Base-by-base conservation (phyloP, 2,113 vertebrate genomes). In the Myotis brandtii region DNA sequence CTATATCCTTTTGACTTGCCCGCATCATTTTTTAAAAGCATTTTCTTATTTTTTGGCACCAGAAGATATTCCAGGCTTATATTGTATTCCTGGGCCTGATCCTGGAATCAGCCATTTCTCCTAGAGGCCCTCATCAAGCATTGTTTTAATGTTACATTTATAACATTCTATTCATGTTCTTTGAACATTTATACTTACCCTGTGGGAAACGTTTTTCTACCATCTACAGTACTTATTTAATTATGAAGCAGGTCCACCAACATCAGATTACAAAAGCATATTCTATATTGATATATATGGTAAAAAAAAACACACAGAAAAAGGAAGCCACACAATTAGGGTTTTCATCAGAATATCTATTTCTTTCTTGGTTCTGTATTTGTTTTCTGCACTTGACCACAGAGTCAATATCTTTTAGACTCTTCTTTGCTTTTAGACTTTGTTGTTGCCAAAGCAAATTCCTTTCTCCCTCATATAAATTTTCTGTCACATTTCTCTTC, bases 111-210 rank as follows among this genome's bases (percentile, higher is more conserved):
- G 23, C 79, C 14, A 40, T 56, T 83, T 86, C 54, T 48, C 46
- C 81, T 20, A 43, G 9, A 2, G 25, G 0, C 9, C 40, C 64
- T 48, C 50, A 1, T 94, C 90, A 59, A n/a, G 23, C n/a, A 66
- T 48, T 43, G 43, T 89, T 86, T 93, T 76, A 48, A 80, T 30
- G 3, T 37, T 94, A 62, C 13, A 11, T 62, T 73, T 89, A 34
- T 73, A 77, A 43, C 13, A 27, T 93, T 92, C 40, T 84, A n/a
- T 87, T 86, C 12, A 56, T 76, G 23, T 30, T 85, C 59, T 93
- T 81, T 77, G 72, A 72, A 89, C 95, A 93, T 88, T 85, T 59
- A 12, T 76, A 59, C 82, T 81, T 94, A 23, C 30, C 48, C 70
- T 72, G n/a, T 67, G 32, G 52, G 5, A 82, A 4, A 34, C 48